phyloP scores from a whole-genome alignment of 2,888 invertebrate species.

The Torymus texanus region DNA sequence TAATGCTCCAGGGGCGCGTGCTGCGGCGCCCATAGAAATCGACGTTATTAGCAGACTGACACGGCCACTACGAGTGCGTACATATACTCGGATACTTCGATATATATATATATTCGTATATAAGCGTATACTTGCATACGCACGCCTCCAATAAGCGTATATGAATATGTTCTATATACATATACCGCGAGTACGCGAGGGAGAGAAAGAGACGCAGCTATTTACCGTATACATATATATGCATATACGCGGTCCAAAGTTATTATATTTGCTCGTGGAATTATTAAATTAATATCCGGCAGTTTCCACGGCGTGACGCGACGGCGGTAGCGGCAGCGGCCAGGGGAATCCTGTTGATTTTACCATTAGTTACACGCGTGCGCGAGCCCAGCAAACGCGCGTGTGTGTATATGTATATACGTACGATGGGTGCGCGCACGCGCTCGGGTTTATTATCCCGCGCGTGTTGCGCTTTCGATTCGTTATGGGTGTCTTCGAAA shows the following conservation, averaged over 20 bases:
- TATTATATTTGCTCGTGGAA: conserved; percentile 55
- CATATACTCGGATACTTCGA: conserved; percentile 5
- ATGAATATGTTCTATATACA: no score
- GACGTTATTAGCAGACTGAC: conserved; percentile 39
- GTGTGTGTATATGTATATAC: no score
- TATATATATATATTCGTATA: conserved; percentile 35
- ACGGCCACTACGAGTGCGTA: neutral
- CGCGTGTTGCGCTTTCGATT: neutral
- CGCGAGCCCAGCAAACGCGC: no score
- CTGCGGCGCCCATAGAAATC: conserved; percentile 14
- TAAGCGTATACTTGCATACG: no score
- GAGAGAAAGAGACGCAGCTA: no score
- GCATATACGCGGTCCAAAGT: conserved; percentile 12
- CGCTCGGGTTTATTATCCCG: no score
- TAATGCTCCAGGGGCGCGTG: conserved; percentile 16
- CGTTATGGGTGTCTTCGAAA: neutral
- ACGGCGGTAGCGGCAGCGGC: neutral
- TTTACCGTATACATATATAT: no score
- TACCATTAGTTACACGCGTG: conserved; percentile 31
- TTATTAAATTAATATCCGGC: conserved; percentile 57
- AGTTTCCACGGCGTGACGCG: conserved; percentile 35
- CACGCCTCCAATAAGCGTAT: no score
- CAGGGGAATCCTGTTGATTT: conserved; percentile 42
- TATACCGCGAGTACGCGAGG: no score
- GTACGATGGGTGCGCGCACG: no score